phyloP scores from a whole-genome alignment of 1,140 invertebrate species.

The Ceratina japonica region DNA sequence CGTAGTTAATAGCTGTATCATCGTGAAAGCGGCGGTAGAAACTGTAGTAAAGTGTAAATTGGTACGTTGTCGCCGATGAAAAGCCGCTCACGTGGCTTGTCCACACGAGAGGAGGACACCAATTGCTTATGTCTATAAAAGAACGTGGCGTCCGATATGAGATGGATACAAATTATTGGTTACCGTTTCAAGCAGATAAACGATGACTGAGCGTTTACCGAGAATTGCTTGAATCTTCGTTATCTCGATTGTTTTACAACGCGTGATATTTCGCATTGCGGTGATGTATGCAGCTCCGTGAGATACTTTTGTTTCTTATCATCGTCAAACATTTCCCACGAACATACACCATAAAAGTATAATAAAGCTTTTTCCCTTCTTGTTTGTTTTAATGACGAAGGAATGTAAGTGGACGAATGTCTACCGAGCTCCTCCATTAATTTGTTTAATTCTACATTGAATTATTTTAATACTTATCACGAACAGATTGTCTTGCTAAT shows the following conservation, averaged over 20 bases:
- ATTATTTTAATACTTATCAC: neutral
- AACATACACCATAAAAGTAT: conserved; percentile 1
- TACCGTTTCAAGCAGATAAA: conserved; percentile 20
- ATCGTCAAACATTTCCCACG: conserved; percentile 48
- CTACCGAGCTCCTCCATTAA: no score
- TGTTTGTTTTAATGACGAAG: neutral
- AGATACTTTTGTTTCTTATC: conserved; percentile 49
- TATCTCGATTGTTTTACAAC: conserved; percentile 59
- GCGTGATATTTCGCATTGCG: conserved; percentile 9
- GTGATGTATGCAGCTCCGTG: conserved; percentile 29
- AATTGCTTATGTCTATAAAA: neutral
- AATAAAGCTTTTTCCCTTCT: neutral
- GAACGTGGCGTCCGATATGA: neutral
- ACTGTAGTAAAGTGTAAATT: neutral
- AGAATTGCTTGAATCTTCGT: conserved; percentile 33
- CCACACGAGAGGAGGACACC: no score
- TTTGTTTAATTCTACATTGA: no score
- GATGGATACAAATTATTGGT: conserved; percentile 21
- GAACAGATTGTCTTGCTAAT: neutral
- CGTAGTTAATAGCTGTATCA: neutral
- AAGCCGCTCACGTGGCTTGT: neutral
- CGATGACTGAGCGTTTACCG: conserved; percentile 35
- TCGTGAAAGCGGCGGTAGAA: neutral
- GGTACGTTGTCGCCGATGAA: neutral
- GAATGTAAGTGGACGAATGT: no score